Conservation (phyloP, 2,888 invertebrate genomes). For the Ellobium chinense region DNA sequence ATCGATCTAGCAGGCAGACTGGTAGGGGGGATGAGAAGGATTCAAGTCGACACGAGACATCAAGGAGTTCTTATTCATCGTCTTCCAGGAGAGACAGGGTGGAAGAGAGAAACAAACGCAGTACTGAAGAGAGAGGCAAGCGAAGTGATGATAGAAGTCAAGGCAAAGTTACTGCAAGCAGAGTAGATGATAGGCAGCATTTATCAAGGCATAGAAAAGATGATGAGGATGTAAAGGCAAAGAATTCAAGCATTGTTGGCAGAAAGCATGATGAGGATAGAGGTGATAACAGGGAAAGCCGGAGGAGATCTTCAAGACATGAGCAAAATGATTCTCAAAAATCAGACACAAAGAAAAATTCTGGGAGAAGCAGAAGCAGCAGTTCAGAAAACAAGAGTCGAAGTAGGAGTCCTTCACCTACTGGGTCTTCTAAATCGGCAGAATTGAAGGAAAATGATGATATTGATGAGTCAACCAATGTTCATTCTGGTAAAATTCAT, state of each 20-base stretch:
- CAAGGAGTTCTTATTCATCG: neutral
- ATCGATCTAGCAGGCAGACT: conserved; percentile 35
- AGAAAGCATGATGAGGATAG: conserved; percentile 31
- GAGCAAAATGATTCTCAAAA: conserved; percentile 1
- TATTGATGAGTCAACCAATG: neutral
- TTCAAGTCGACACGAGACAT: neutral
- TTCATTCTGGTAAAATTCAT: neutral
- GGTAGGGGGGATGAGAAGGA: neutral
- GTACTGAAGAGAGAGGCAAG: neutral
- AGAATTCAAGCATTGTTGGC: conserved; percentile 10
- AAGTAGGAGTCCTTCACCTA: conserved; percentile 1
- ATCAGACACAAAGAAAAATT: neutral
- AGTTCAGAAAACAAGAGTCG: conserved; percentile 37
- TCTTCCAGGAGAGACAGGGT: neutral
- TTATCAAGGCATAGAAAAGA: conserved; percentile 28
- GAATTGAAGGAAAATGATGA: neutral
- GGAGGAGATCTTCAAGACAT: neutral
- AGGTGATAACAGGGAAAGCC: conserved; percentile 37
- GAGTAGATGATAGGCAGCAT: neutral
- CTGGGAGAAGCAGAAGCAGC: conserved; percentile 32
- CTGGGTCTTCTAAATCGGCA: too few relatives aligned
- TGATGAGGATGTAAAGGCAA: conserved; percentile 16
- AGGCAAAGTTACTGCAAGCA: neutral
- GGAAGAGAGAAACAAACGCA: neutral
- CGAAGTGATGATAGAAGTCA: conserved; percentile 5